Conservation (phyloP, 1,140 invertebrate genomes). For the Monomorium pharaonis region DNA sequence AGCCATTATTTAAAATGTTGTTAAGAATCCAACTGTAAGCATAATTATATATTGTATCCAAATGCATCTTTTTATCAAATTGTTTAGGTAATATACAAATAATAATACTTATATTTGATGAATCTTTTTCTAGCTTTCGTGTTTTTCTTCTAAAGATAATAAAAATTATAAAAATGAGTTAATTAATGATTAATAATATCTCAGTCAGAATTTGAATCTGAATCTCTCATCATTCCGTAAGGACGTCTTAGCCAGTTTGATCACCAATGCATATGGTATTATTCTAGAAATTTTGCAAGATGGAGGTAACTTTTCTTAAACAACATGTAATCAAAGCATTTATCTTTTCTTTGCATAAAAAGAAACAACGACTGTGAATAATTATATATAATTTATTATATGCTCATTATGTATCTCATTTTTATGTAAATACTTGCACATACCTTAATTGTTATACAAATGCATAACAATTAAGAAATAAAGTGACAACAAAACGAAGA, state of each 20-base stretch:
- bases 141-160: too few species aligned
- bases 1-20: background rate
- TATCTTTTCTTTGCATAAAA: background rate
- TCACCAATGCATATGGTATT: too few species aligned
- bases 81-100: too few species aligned
- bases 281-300: too few species aligned
- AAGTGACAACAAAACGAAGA: background rate
- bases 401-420: background rate
- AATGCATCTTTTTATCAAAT: background rate
- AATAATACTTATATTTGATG: too few species aligned
- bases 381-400: background rate
- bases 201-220: too few species aligned
- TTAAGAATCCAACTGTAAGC: background rate
- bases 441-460: too few species aligned
- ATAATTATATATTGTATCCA: background rate
- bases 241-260: too few species aligned
- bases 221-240: too few species aligned
- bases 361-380: background rate
- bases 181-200: too few species aligned
- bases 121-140: too few species aligned
- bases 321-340: background rate
- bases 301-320: background rate
- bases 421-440: background rate
- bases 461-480: background rate
- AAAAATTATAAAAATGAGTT: too few species aligned